A percentile compares a stretch with the other conserved stretches of the same genome.
Evolutionary conservation across 2,797 vertebrate genomes (phyloP).

Genomic region (Scyliorhinus canicula): DNA sequence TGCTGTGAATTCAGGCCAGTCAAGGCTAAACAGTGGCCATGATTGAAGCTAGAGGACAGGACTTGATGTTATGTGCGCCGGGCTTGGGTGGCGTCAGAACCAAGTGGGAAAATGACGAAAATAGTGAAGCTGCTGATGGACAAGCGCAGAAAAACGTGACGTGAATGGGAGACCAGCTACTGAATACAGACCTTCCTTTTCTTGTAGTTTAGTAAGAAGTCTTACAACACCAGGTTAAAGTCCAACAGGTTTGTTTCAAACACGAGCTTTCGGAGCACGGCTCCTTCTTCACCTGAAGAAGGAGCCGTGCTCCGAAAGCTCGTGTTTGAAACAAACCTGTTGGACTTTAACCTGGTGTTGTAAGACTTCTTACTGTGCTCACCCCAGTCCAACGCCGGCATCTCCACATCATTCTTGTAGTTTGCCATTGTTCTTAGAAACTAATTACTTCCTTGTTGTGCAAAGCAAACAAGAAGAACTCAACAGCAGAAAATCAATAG

Average conservation of each 20-base stretch:
- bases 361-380: too few relatives aligned
- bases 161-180: neutral
- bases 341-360: too few relatives aligned
- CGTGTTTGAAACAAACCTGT: too few relatives aligned
- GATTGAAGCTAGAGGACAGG: neutral
- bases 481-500: slow-evolving; percentile 4
- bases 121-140: neutral
- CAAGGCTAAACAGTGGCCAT: neutral
- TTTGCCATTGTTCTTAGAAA: neutral
- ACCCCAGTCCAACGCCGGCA: too few relatives aligned
- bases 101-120: neutral
- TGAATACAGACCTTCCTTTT: neutral
- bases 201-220: too few relatives aligned
- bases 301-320: too few relatives aligned
- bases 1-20: neutral
- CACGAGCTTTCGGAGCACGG: too few relatives aligned
- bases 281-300: too few relatives aligned
- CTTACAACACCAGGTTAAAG: too few relatives aligned
- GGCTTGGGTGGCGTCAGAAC: neutral
- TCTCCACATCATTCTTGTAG: too few relatives aligned
- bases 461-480: slow-evolving; percentile 11
- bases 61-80: too few relatives aligned
- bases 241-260: too few relatives aligned
- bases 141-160: neutral
- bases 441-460: slow-evolving; percentile 4